Evolutionary conservation across 2,113 vertebrate genomes (phyloP), one percentile per base, ranked within the genome.

Genomic region (Podarcis raffonei): DNA sequence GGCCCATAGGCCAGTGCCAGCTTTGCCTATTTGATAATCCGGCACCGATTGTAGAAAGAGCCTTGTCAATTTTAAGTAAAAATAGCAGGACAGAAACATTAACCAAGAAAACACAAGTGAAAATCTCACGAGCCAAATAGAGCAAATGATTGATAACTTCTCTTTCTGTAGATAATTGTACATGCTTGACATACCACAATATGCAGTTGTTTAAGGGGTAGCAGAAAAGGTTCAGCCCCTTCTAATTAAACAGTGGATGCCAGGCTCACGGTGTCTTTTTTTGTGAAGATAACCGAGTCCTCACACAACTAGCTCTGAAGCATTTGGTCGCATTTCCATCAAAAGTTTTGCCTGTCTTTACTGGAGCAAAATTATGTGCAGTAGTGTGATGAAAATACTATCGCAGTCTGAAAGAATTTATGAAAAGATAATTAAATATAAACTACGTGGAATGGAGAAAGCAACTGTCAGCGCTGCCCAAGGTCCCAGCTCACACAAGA

Each of bases 371-470:
- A 77, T 15, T 89, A 39, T 77, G 32, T 69, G 62, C 65, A 69
- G 39, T 13, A 39, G n/a, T 78, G 87, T 78, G 81, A n/a, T 76
- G 25, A 69, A 78, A 53, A 78, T 59, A 39, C 15, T 13, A 66
- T 7, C 39, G 62, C 35, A 9, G 39, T 30, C 66, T 81, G 35
- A 78, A 78, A 53, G n/a, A 79, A 78, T 42, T 65, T 79, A 62
- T 84, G 69, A 71, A 79, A 84, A 37, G 39, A 69, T 75, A 68
- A 66, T 74, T 81, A 87, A 69, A 79, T 78, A 84, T 39, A 89
- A 89, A 84, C n/a, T 79, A 39, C n/a, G 75, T 84, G 65, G 39
- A 71, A 89, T 69, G 75, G 6, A 71, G 74, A 79, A 89, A 79
- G 69, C 87, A 84, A n/a, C n/a, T n/a, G n/a, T n/a, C n/a, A n/a